Conservation (phyloP, 23 tunicate species). For the Diplosoma virens region DNA sequence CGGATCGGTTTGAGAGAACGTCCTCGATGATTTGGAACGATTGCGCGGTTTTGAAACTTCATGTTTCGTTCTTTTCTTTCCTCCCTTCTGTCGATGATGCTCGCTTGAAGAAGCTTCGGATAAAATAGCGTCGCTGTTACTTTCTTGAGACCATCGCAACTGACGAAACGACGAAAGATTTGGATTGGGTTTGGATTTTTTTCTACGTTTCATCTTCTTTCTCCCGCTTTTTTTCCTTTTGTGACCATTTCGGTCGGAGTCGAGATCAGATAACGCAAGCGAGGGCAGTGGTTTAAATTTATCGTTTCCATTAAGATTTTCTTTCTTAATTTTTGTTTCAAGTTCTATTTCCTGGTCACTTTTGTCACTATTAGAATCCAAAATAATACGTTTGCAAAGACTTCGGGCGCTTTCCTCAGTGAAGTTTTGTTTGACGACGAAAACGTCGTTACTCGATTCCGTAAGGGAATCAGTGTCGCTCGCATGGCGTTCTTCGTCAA, state of each 20-base stretch:
- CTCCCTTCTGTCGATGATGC: not conserved
- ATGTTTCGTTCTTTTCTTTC: slow-evolving; percentile 1
- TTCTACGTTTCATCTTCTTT: not conserved
- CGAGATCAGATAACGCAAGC: slow-evolving; percentile 3
- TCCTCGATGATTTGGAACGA: too few relatives aligned
- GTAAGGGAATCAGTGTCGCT: too few relatives aligned
- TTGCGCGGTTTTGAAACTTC: not conserved
- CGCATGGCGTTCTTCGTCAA: too few relatives aligned
- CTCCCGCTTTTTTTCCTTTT: not conserved
- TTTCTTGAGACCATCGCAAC: not conserved
- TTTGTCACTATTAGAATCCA: too few relatives aligned
- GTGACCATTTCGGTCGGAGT: not conserved
- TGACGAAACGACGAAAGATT: not conserved
- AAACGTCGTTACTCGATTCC: too few relatives aligned
- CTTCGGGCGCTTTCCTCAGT: too few relatives aligned
- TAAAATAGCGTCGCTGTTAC: not conserved
- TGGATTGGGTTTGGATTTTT: not conserved
- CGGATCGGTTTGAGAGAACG: too few relatives aligned
- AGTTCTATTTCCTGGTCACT: too few relatives aligned
- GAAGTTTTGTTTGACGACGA: too few relatives aligned
- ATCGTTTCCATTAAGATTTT: not conserved
- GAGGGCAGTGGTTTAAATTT: slow-evolving; percentile 4
- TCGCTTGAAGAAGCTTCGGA: not conserved
- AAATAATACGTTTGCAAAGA: slow-evolving; percentile 2
- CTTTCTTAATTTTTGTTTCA: too few relatives aligned